Conservation (phyloP, 2,113 vertebrate genomes). For the Cercopithecus mona region DNA sequence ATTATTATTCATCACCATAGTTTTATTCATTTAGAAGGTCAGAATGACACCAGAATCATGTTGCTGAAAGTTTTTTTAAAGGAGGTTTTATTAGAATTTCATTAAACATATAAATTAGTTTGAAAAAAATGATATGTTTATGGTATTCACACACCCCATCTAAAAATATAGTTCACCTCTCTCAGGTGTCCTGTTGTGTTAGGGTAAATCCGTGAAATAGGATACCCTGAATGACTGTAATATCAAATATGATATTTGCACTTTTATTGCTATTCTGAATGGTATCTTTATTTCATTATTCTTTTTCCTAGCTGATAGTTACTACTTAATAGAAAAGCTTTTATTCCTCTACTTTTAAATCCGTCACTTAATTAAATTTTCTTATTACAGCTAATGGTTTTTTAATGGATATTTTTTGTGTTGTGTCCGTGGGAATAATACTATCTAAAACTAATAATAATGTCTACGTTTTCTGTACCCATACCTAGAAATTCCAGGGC, state of each 20-base stretch:
- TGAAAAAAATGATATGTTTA: background rate
- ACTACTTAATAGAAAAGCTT: background rate
- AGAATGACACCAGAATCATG: background rate
- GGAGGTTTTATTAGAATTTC: background rate
- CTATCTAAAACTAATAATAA: background rate
- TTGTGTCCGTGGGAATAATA: background rate
- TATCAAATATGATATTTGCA: background rate
- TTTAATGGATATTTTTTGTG: background rate
- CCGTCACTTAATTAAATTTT: background rate
- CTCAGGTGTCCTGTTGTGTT: background rate
- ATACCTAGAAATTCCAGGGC: background rate
- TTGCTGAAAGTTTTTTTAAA: background rate
- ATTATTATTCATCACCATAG: background rate
- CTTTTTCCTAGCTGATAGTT: background rate
- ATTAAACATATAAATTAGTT: background rate
- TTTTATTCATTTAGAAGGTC: background rate
- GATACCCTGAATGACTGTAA: background rate
- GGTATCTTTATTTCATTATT: background rate
- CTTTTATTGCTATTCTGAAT: background rate
- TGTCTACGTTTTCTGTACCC: background rate
- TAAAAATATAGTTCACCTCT: background rate
- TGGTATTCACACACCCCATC: background rate
- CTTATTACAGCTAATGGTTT: background rate
- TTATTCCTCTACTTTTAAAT: background rate
- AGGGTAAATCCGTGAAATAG: background rate